Evolutionary conservation across 2,888 invertebrate genomes (phyloP).

Genomic region (Tetropium fuscum): DNA sequence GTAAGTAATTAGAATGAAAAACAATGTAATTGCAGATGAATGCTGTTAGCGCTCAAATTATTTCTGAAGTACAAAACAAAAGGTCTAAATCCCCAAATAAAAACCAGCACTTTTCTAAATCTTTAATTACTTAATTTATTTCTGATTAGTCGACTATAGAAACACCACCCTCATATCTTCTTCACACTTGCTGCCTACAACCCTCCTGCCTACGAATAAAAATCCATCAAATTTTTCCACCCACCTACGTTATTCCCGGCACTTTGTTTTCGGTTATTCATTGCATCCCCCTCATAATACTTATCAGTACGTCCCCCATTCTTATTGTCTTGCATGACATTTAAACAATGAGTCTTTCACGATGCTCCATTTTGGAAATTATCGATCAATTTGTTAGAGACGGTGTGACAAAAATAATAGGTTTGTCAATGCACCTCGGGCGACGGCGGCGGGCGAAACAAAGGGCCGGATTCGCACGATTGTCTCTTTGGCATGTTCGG

Average conservation of each 20-base stretch:
- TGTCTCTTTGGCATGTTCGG: too few relatives aligned
- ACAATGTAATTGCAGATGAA: too few relatives aligned
- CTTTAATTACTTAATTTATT: too few relatives aligned
- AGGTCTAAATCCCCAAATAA: too few relatives aligned
- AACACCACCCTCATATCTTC: neutral
- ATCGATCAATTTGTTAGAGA: conserved; percentile 25
- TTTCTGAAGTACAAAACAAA: too few relatives aligned
- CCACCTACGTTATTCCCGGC: conserved; percentile 40
- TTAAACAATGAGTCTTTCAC: conserved; percentile 41
- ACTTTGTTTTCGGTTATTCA: conserved; percentile 42
- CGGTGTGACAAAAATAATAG: conserved; percentile 40
- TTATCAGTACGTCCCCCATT: conserved; percentile 36
- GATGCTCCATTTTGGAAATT: conserved; percentile 23
- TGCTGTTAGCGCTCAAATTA: too few relatives aligned
- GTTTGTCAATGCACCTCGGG: conserved; percentile 18
- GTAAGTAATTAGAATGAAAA: too few relatives aligned
- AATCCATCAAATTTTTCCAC: conserved; percentile 34
- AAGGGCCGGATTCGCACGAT: too few relatives aligned
- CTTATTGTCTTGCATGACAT: conserved; percentile 48
- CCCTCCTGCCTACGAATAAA: conserved; percentile 19
- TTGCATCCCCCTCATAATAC: conserved; percentile 29
- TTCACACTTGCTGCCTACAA: conserved; percentile 4
- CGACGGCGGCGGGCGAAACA: neutral
- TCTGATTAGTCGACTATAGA: neutral
- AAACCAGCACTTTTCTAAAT: too few relatives aligned